A percentile compares a stretch with the other conserved stretches of the same genome.
phyloP scores from a whole-genome alignment of 2,797 vertebrate genomes.

The Dendrocincla fuliginosa region DNA sequence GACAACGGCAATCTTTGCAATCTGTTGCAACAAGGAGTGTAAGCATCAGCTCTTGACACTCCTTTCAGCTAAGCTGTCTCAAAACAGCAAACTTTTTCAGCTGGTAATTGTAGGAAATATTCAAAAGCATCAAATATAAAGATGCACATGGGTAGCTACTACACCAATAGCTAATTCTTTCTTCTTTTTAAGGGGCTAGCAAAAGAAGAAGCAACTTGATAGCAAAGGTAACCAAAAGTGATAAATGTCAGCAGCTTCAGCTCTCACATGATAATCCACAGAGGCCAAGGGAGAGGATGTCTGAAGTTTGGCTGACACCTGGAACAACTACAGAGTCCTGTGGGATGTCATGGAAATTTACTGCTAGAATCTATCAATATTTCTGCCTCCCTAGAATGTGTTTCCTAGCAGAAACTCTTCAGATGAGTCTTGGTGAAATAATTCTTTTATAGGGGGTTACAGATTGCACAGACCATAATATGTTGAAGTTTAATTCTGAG shows the following conservation, averaged over 20 bases:
- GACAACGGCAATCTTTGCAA: not conserved
- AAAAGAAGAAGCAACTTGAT: not conserved
- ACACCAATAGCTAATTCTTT: not conserved
- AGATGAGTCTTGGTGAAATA: not conserved
- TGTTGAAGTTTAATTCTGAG: rapidly evolving
- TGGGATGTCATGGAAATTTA: not conserved
- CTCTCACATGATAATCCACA: not conserved
- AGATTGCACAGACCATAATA: not conserved
- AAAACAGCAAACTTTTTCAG: not conserved
- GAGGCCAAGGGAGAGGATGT: not conserved
- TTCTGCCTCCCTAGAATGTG: not conserved
- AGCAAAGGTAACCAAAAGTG: not conserved
- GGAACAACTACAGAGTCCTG: not conserved
- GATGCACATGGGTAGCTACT: not conserved
- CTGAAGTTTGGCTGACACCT: not conserved
- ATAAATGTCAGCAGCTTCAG: not conserved
- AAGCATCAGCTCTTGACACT: not conserved
- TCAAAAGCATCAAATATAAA: not conserved
- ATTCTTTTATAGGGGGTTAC: not conserved
- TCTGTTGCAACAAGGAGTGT: not conserved
- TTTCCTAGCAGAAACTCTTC: not conserved
- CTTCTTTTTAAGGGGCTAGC: not conserved
- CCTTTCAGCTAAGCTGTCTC: not conserved
- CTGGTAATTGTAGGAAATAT: not conserved
- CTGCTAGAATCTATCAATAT: not conserved